Conservation (phyloP, 2,797 vertebrate genomes). For the Acomys russatus region DNA sequence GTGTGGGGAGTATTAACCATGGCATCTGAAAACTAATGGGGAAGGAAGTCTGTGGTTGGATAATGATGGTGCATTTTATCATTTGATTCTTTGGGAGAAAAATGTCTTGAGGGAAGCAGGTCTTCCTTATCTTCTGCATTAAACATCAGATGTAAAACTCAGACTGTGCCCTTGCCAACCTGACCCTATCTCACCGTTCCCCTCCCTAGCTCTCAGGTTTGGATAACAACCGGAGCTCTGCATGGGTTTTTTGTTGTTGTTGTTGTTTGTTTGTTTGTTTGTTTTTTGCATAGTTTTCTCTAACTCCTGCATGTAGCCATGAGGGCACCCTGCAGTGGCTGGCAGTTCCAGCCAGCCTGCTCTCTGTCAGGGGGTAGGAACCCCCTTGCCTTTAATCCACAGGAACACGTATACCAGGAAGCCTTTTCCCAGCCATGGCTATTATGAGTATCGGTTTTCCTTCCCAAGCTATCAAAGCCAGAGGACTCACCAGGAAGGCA, state of each 20-base stretch:
- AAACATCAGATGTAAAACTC: not conserved
- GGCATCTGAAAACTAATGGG: conserved; percentile 8
- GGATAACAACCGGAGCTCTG: not conserved
- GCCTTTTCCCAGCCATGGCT: conserved; percentile 41
- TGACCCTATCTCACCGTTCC: not conserved
- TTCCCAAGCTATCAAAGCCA: conserved; percentile 63
- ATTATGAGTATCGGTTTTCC: conserved; percentile 74
- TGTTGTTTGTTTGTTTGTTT: too few relatives aligned
- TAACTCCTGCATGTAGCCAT: not conserved
- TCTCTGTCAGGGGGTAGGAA: conserved; percentile 64
- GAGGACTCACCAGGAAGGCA: conserved; percentile 21
- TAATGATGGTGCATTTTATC: not conserved
- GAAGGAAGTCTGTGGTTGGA: conserved; percentile 4
- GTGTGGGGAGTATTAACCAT: not conserved
- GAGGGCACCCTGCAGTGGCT: not conserved
- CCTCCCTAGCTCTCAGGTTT: not conserved
- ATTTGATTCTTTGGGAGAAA: conserved; percentile 22
- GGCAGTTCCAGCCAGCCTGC: not conserved
- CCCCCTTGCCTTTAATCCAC: conserved; percentile 61
- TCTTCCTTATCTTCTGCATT: not conserved
- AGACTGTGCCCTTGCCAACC: not conserved
- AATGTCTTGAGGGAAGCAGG: not conserved
- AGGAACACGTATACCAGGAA: conserved; percentile 28
- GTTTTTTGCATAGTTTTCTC: conserved; percentile 24
- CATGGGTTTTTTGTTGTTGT: too few relatives aligned